A percentile compares a stretch with the other conserved stretches of the same genome.
phyloP scores from a whole-genome alignment of 2,888 invertebrate species.

The Melieria crassipennis region DNA sequence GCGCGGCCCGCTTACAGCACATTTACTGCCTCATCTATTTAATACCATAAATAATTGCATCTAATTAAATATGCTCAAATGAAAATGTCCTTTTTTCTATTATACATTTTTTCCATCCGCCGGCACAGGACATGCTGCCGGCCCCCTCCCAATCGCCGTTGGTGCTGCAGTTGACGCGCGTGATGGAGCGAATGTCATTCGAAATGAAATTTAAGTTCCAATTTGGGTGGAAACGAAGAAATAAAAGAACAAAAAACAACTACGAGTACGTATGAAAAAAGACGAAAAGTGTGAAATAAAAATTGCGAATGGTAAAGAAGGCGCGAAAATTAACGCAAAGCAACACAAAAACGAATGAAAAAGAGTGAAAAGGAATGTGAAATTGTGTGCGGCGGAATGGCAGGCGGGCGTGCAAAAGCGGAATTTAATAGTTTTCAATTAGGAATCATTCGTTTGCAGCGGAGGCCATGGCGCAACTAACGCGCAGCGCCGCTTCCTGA shows the following conservation, averaged over 20 bases:
- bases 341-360: constrained; percentile 33
- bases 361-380: not conserved
- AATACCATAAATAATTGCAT: constrained; percentile 65
- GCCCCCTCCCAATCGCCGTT: not conserved
- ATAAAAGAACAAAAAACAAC: constrained; percentile 42
- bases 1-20: constrained; percentile 41
- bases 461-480: too few relatives aligned
- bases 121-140: not conserved
- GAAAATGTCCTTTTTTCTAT: constrained; percentile 49
- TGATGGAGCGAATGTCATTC: constrained; percentile 65
- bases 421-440: constrained; percentile 65
- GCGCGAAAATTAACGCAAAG: constrained; percentile 35
- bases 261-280: constrained; percentile 37
- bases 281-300: constrained; percentile 37
- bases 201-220: constrained; percentile 64
- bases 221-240: constrained; percentile 52
- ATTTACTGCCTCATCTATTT: constrained; percentile 62
- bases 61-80: constrained; percentile 65
- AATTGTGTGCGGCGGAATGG: constrained; percentile 23
- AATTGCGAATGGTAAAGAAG: constrained; percentile 39
- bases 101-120: not conserved
- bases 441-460: constrained; percentile 64
- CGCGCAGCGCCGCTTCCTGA: constrained; percentile 24
- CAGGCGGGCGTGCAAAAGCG: constrained; percentile 37
- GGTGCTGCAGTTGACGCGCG: constrained; percentile 63